Evolutionary conservation across 2,797 vertebrate genomes (phyloP).

Genomic region (Craterocephalus amniculus): DNA sequence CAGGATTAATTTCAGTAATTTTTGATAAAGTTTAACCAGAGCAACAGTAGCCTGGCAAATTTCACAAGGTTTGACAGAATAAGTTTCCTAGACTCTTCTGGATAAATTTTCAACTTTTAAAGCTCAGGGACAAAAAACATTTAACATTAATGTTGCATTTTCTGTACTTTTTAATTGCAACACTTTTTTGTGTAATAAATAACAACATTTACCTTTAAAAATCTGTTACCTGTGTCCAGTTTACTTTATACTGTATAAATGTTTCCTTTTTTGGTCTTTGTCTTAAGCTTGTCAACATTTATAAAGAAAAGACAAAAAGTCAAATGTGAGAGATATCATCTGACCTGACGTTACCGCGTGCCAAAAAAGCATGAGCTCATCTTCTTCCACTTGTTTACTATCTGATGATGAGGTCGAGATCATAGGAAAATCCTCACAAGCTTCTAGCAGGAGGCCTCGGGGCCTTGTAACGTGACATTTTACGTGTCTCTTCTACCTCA

Average conservation of each 20-base stretch:
- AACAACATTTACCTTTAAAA: not conserved
- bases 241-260: not conserved
- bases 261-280: not conserved
- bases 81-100: no score
- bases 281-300: not conserved
- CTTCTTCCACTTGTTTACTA: conserved; percentile 65
- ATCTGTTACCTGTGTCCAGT: not conserved
- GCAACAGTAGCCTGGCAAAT: no score
- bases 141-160: no score
- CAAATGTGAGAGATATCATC: conserved; percentile 18
- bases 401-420: conserved; percentile 54
- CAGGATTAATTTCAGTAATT: no score
- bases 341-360: conserved; percentile 37
- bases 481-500: conserved; percentile 44
- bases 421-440: conserved; percentile 69
- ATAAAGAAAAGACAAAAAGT: not conserved
- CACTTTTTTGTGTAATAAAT: no score
- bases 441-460: conserved; percentile 53
- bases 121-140: no score
- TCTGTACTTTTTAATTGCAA: no score
- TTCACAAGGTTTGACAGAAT: no score
- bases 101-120: no score
- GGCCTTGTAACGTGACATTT: conserved; percentile 56
- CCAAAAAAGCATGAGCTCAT: conserved; percentile 79
- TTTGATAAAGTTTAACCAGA: no score